Conservation (phyloP, 2,113 vertebrate species). For the Danionella cerebrum region DNA sequence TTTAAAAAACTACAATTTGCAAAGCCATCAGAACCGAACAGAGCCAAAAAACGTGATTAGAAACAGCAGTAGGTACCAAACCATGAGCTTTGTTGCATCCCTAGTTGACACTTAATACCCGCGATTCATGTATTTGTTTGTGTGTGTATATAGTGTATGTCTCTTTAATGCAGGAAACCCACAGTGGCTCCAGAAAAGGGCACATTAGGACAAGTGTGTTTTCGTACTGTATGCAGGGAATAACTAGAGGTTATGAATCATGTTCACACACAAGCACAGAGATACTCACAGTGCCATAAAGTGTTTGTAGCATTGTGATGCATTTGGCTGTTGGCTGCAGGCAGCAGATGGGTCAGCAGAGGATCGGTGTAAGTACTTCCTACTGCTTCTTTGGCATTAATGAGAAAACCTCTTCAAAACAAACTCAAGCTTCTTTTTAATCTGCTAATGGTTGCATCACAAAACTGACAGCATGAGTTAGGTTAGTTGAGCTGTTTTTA, state of each 20-base stretch:
- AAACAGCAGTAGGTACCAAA: no score
- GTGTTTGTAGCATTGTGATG: conserved; percentile 3
- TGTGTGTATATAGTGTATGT: neutral
- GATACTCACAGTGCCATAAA: neutral
- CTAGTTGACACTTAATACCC: neutral
- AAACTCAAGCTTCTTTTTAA: conserved; percentile 15
- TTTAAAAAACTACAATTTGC: no score
- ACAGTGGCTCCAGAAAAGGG: neutral
- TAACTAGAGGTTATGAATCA: neutral
- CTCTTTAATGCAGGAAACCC: neutral
- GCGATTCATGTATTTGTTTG: neutral
- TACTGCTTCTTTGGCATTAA: neutral
- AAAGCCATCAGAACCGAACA: no score
- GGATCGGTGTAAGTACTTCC: conserved; percentile 7
- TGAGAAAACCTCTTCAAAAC: conserved; percentile 22
- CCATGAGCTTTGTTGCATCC: no score
- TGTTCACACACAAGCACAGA: neutral
- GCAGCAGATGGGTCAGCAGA: conserved; percentile 22
- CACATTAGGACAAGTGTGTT: neutral
- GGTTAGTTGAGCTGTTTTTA: neutral
- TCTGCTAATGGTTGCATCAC: conserved; percentile 8
- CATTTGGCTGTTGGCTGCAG: conserved; percentile 13
- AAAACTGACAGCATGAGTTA: neutral
- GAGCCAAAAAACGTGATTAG: no score
- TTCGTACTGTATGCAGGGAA: neutral